Evolutionary conservation across 2,888 invertebrate species (phyloP), one percentile per base, ranked within the genome.

Genomic region (Cataglyphis livida): DNA sequence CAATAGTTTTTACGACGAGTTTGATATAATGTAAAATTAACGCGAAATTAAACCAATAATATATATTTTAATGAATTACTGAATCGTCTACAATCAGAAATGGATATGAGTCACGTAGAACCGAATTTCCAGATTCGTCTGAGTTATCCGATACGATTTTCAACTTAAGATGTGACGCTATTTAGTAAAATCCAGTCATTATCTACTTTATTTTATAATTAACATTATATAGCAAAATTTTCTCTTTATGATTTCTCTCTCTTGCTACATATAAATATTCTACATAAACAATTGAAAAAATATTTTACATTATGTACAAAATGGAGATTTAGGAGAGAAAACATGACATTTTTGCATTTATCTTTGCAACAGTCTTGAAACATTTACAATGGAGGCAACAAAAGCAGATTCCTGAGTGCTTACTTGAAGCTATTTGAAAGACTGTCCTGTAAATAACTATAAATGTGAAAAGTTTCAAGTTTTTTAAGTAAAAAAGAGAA

Each of bases 251-350:
- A 48, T 73, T 83, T 84, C 65, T 83, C 62, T 48, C 71, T 68
- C 79, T 87, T 88, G 83, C 90, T 89, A 88, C 90, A 90, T 91
- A 92, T 92, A 92, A 91, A 92, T 92, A 92, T 91, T 88, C 90
- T 90, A 91, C 51, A n/a, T 51, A n/a, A 2, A 51, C 90, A 90
- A 90, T 90, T 85, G 90, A 83, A 88, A 88, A 35, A 90, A 79
- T 91, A 93, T 91, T 89, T 92, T 94, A 94, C 94, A 94, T 90
- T 94, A 94, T 94, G 88, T 94, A 94, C 94, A 94, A 91, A 86
- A 91, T 91, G 85, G 81, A 89, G 91, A 89, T 91, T 86, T 71
- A 88, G 87, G 64, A 76, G 35, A 54, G 78, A 61, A 87, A 90
- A 44, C 65, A 62, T 38, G 51, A 73, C 6, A 18, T 18, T 48